Conservation (phyloP, 1,140 invertebrate genomes). For the Drosophila lowei region DNA sequence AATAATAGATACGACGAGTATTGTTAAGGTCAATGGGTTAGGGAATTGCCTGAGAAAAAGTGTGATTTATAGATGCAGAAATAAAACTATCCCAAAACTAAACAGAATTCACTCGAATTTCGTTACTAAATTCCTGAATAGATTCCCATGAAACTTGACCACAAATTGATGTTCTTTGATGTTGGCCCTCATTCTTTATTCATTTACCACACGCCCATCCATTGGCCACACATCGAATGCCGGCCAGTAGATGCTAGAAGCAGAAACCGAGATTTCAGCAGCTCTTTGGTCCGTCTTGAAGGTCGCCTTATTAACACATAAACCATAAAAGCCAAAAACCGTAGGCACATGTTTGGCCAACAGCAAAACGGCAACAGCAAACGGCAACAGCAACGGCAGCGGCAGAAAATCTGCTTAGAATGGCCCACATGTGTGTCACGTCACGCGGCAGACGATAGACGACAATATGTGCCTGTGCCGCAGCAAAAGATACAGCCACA, state of each 20-base stretch:
- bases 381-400: slow-evolving; percentile 15
- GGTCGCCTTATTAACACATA: slow-evolving; percentile 80
- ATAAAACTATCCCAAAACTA: too few relatives aligned
- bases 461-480: slow-evolving; percentile 21
- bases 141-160: slow-evolving; percentile 27
- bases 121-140: too few relatives aligned
- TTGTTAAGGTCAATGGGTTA: too few relatives aligned
- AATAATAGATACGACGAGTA: too few relatives aligned
- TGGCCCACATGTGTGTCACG: slow-evolving; percentile 80
- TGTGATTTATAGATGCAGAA: too few relatives aligned
- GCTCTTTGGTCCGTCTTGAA: slow-evolving; percentile 48
- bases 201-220: slow-evolving; percentile 39
- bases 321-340: slow-evolving; percentile 76
- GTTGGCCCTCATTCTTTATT: slow-evolving; percentile 24
- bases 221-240: slow-evolving; percentile 32
- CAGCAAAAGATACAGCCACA: slow-evolving; percentile 32
- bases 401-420: slow-evolving; percentile 66
- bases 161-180: slow-evolving; percentile 31
- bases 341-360: slow-evolving; percentile 78
- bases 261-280: slow-evolving; percentile 46
- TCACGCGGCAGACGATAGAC: slow-evolving; percentile 71
- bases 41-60: too few relatives aligned
- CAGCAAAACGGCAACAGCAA: slow-evolving; percentile 29
- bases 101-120: neutral
- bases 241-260: slow-evolving; percentile 15